Evolutionary conservation across 2,113 vertebrate genomes (phyloP), one percentile per base, ranked within the genome.

Genomic region (Chrysochloris asiatica): DNA sequence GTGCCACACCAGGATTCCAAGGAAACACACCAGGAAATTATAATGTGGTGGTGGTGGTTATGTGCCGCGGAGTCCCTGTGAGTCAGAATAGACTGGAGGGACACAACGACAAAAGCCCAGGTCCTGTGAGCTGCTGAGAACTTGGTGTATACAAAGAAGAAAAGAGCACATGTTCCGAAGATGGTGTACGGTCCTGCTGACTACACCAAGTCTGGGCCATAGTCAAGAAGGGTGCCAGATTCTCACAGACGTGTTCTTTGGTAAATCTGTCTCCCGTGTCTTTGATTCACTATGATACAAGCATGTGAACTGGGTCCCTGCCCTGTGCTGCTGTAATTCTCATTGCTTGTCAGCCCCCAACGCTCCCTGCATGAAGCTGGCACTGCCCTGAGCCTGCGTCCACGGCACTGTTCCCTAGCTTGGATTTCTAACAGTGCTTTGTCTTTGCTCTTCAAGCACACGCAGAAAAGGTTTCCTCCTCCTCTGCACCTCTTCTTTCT

Each of bases 231-330:
- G n/a, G 24, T 88, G 7, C 19, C 30, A 26, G 17, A 8, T 45
- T 22, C 16, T 14, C 33, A 19, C 41, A 47, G 65, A 59, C 6
- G 28, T 8, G 8, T 33, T 67, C 87, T 72, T 4, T 9, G n/a
- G 33, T 11, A 36, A 16, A 13, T 22, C 75, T 43, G 33, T 43
- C 45, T 47, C 36, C 81, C 22, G 0, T 83, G 21, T 38, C 48
- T 28, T 45, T 33, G 21, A n/a, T 28, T 4, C 48, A 9, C 61
- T 41, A 33, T 33, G 67, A 33, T 6, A 19, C 26, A 11, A 21
- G 1, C 1, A 0, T 3, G 22, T 43, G 45, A 24, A 33, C 47
- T 19, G 59, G 80, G 22, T 16, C 3, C 0, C 43, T 26, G 1
- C 10, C 41, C 38, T 36, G 13, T 36, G 28, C 65, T 54, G n/a